Evolutionary conservation across 2,888 invertebrate genomes (phyloP).

Genomic region (Agriopis aurantiaria): DNA sequence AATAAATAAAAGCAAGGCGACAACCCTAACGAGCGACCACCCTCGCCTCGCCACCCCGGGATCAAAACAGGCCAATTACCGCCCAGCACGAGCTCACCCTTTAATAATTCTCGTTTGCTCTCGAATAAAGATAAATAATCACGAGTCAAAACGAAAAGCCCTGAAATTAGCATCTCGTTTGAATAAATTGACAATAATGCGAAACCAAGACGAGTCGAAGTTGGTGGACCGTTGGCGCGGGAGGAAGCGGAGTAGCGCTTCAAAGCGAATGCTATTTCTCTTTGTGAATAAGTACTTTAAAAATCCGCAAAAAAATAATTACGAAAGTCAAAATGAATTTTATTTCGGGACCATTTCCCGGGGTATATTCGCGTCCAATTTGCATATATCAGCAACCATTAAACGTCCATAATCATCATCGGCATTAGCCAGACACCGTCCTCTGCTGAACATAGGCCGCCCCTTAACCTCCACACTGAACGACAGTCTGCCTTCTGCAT

Average conservation of each 20-base stretch:
- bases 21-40: constrained; percentile 42
- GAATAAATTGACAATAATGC: constrained; percentile 80
- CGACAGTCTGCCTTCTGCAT: too few species aligned
- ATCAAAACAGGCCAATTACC: constrained; percentile 84
- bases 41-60: constrained; percentile 52
- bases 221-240: constrained; percentile 47
- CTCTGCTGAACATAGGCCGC: neutral
- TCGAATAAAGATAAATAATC: constrained; percentile 71
- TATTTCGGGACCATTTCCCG: too few species aligned
- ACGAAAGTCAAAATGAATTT: too few species aligned
- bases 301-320: too few species aligned
- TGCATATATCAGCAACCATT: too few species aligned
- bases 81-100: constrained; percentile 69
- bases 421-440: neutral
- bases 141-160: constrained; percentile 75
- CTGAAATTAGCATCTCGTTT: constrained; percentile 81
- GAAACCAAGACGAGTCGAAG: constrained; percentile 67
- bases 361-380: too few species aligned
- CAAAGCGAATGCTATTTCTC: constrained; percentile 28
- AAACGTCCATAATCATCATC: too few species aligned
- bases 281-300: too few species aligned
- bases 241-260: constrained; percentile 50
- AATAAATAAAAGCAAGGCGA: neutral
- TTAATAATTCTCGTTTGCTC: constrained; percentile 78
- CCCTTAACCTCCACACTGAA: too few species aligned